phyloP scores from a whole-genome alignment of 2,888 invertebrate genomes.

The Pseudococcus viburni region DNA sequence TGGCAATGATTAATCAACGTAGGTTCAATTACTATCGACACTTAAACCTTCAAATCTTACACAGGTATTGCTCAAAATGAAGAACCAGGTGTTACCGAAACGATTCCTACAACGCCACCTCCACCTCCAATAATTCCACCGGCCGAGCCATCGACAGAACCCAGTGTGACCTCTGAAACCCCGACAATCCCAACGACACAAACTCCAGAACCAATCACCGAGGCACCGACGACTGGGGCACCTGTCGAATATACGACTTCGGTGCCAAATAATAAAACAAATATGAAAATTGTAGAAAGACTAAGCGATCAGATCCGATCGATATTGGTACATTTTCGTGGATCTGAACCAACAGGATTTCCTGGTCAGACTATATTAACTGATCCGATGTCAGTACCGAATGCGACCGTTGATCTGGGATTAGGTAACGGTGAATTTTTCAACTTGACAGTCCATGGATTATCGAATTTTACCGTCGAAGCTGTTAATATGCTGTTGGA shows the following conservation, averaged over 20 bases:
- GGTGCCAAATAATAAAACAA: not conserved
- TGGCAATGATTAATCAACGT: not conserved
- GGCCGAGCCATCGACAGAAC: not conserved
- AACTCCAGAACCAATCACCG: not conserved
- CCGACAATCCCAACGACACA: not conserved
- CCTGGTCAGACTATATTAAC: slow-evolving; percentile 82
- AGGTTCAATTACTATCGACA: not conserved
- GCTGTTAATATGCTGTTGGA: slow-evolving; percentile 81
- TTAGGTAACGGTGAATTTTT: slow-evolving; percentile 81
- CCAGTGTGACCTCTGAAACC: not conserved
- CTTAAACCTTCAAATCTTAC: not conserved
- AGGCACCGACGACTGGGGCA: not conserved
- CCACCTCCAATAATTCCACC: no score
- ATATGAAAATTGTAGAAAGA: slow-evolving; percentile 72
- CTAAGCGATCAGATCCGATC: slow-evolving; percentile 81
- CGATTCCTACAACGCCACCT: no score
- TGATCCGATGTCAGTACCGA: slow-evolving; percentile 85
- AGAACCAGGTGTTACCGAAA: not conserved
- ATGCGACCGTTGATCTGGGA: slow-evolving; percentile 79
- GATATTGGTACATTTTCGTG: slow-evolving; percentile 84
- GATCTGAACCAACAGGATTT: slow-evolving; percentile 83
- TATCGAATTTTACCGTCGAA: slow-evolving; percentile 84
- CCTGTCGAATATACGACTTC: not conserved
- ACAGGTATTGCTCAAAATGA: slow-evolving; percentile 33
- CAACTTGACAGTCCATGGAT: slow-evolving; percentile 81